A percentile compares a stretch with the other conserved stretches of the same genome.
These are phyloP conservation scores for Pampus argenteus DNA, from an alignment of 2,797 vertebrate genomes.

Conservation along the genomic window DNA sequence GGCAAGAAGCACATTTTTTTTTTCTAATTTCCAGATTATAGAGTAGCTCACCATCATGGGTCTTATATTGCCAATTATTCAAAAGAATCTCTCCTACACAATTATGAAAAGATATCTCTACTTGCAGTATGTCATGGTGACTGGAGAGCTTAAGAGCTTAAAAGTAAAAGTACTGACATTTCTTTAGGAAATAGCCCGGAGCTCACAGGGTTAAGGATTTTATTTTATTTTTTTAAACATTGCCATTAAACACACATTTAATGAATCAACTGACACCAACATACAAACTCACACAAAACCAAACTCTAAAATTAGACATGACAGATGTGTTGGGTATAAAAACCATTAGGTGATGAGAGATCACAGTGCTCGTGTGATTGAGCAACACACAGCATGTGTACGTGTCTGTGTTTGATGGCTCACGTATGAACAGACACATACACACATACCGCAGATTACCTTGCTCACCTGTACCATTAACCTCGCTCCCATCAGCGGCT, in stretches of 20 bases:
- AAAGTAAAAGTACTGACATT: too few relatives aligned
- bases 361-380: constrained; percentile 22
- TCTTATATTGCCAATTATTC: too few relatives aligned
- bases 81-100: too few relatives aligned
- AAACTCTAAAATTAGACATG: not conserved
- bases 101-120: too few relatives aligned
- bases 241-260: not conserved
- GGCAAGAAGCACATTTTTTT: too few relatives aligned
- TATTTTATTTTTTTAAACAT: too few relatives aligned
- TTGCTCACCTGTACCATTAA: constrained; percentile 52
- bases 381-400: constrained; percentile 1
- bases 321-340: constrained; percentile 35
- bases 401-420: constrained; percentile 16
- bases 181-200: too few relatives aligned
- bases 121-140: too few relatives aligned
- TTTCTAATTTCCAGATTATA: too few relatives aligned
- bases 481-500: constrained; percentile 21
- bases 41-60: too few relatives aligned
- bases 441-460: constrained; percentile 47
- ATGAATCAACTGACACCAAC: not conserved
- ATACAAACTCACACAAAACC: not conserved
- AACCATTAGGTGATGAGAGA: constrained; percentile 44
- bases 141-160: too few relatives aligned
- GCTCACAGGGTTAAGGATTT: too few relatives aligned
- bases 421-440: constrained; percentile 22